These are phyloP conservation scores for Pagetopsis macropterus DNA, from an alignment of 2,797 vertebrate genomes.

Conservation along the genomic window DNA sequence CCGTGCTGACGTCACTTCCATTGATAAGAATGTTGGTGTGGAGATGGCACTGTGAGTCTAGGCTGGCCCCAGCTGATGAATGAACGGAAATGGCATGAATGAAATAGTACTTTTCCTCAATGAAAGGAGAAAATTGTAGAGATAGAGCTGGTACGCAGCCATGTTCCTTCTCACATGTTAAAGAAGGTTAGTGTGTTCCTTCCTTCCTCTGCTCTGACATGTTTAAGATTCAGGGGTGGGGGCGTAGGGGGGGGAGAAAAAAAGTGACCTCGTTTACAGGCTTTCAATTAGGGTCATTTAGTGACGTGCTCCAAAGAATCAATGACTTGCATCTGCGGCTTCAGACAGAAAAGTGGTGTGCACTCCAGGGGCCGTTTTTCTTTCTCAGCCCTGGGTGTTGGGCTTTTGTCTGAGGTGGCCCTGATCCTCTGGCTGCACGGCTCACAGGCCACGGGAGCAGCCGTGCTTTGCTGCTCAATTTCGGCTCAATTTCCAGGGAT, in stretches of 20 bases:
- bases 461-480: constrained; percentile 72
- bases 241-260: background rate
- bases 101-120: constrained; percentile 86
- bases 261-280: constrained; percentile 60
- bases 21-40: constrained; percentile 93
- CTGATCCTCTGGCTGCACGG: constrained; percentile 42
- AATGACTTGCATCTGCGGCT: constrained; percentile 56
- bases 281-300: constrained; percentile 70
- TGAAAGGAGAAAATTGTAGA: constrained; percentile 80
- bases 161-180: constrained; percentile 68
- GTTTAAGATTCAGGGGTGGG: constrained; percentile 31
- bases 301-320: constrained; percentile 49
- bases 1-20: constrained; percentile 94
- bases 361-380: constrained; percentile 34
- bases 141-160: constrained; percentile 66
- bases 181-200: constrained; percentile 63
- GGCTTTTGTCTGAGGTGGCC: constrained; percentile 59
- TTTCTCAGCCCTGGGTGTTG: constrained; percentile 37
- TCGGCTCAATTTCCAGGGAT: constrained; percentile 78
- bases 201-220: constrained; percentile 49
- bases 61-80: constrained; percentile 88
- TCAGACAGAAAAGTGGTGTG: constrained; percentile 46
- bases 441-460: constrained; percentile 58
- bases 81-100: constrained; percentile 90
- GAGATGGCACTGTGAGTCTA: constrained; percentile 84